Conservation (phyloP, 1,140 invertebrate species). For the Xylocopa sonorina region DNA sequence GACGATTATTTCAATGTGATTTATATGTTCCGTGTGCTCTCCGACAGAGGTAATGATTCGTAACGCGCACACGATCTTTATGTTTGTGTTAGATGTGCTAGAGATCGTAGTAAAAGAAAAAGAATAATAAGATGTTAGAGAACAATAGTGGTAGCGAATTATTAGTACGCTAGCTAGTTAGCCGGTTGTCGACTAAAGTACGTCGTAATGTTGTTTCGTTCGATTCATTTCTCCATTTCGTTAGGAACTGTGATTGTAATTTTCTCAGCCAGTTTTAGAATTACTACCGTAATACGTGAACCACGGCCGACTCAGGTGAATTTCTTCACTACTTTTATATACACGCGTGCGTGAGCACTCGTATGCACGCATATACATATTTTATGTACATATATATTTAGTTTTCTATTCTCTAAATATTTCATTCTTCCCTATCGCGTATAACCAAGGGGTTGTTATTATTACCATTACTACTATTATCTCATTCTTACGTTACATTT, state of each 20-base stretch:
- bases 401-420: conserved; percentile 56
- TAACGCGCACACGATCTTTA: conserved; percentile 67
- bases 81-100: conserved; percentile 70
- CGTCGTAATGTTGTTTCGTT: conserved; percentile 32
- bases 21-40: conserved; percentile 59
- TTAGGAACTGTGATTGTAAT: conserved; percentile 47
- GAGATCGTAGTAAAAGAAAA: conserved; percentile 63
- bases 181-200: conserved; percentile 51
- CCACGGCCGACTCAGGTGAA: conserved; percentile 36
- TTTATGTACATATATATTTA: conserved; percentile 26
- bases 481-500: neutral
- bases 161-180: conserved; percentile 57
- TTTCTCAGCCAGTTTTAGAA: conserved; percentile 39
- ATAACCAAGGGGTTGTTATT: conserved; percentile 1
- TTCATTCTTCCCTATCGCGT: conserved; percentile 8
- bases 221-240: conserved; percentile 33
- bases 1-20: conserved; percentile 66
- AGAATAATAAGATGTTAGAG: conserved; percentile 63
- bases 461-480: conserved; percentile 15
- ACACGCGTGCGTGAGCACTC: conserved; percentile 18
- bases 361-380: neutral
- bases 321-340: conserved; percentile 62
- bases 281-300: conserved; percentile 38
- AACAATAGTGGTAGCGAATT: conserved; percentile 57
- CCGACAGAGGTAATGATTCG: conserved; percentile 39